Conservation (phyloP, 2,113 vertebrate species). For the Girardinichthys multiradiatus region DNA sequence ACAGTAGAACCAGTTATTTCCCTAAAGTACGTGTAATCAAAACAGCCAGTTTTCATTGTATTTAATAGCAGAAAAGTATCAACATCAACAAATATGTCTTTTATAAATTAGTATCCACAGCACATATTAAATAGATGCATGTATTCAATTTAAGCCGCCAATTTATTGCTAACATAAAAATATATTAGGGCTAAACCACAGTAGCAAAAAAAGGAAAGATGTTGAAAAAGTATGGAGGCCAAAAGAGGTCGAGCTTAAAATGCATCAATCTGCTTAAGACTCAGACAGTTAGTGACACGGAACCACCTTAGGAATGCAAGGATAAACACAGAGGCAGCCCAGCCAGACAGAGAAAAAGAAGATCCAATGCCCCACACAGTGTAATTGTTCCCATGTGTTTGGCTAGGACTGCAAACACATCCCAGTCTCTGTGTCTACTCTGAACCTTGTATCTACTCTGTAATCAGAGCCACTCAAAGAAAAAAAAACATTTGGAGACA, state of each 20-base stretch:
- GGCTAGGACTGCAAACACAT: constrained; percentile 56
- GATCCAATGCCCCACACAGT: constrained; percentile 52
- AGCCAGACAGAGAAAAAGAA: constrained; percentile 37
- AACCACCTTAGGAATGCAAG: constrained; percentile 23
- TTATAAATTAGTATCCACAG: too few species aligned
- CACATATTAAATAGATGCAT: too few species aligned
- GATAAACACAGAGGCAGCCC: constrained; percentile 24
- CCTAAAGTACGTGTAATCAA: too few species aligned
- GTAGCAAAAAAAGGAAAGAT: not conserved
- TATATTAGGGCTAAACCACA: not conserved
- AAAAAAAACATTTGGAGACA: constrained; percentile 51
- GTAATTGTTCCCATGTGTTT: constrained; percentile 70
- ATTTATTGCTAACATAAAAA: not conserved
- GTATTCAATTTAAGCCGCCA: too few species aligned
- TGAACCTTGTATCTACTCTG: constrained; percentile 60
- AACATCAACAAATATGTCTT: too few species aligned
- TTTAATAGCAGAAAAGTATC: too few species aligned
- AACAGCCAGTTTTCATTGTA: too few species aligned
- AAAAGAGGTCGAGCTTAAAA: not conserved
- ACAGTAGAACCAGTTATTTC: too few species aligned
- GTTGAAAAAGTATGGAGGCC: not conserved
- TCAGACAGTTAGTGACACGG: constrained; percentile 12
- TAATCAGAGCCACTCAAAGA: constrained; percentile 66
- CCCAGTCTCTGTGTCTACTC: constrained; percentile 54
- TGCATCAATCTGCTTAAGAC: not conserved